A percentile compares a stretch with the other conserved stretches of the same genome.
phyloP scores from a whole-genome alignment of 2,888 invertebrate species.

The Drosophila heteroneura region DNA sequence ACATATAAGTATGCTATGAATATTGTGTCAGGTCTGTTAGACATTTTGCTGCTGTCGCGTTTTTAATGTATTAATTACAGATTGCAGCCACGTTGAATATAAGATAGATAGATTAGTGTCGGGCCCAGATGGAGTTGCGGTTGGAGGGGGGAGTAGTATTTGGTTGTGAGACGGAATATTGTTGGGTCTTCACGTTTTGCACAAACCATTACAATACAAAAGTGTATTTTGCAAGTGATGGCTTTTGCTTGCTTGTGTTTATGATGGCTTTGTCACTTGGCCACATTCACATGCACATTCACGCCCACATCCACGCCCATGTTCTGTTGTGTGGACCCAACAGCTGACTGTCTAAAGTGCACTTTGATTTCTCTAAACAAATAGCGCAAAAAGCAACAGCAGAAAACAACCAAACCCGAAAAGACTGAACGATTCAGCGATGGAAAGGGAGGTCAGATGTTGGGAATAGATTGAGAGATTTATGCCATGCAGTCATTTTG shows the following conservation, averaged over 20 bases:
- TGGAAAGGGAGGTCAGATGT: neutral
- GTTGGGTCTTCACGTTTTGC: neutral
- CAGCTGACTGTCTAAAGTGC: conserved; percentile 42
- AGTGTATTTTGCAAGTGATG: conserved; percentile 12
- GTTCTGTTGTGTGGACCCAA: conserved; percentile 4
- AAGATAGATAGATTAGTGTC: neutral
- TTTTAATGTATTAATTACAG: conserved; percentile 62
- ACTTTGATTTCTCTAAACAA: conserved; percentile 53
- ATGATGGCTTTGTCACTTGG: conserved; percentile 1
- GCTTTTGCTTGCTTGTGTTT: conserved; percentile 9
- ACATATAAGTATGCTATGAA: conserved; percentile 52
- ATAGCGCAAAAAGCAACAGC: conserved; percentile 27
- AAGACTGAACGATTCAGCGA: conserved; percentile 1
- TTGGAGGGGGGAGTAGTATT: no score
- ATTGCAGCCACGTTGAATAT: conserved; percentile 32
- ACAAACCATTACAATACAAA: conserved; percentile 15
- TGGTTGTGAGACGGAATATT: conserved; percentile 2
- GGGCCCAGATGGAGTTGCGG: neutral
- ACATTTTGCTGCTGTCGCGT: conserved; percentile 26
- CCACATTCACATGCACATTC: neutral
- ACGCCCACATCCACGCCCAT: neutral
- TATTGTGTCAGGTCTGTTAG: conserved; percentile 23
- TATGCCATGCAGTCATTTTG: conserved; percentile 18
- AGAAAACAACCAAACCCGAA: conserved; percentile 14
- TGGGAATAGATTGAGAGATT: conserved; percentile 27